Evolutionary conservation across 2,888 invertebrate genomes (phyloP).

Genomic region (Drosophila neonasuta): DNA sequence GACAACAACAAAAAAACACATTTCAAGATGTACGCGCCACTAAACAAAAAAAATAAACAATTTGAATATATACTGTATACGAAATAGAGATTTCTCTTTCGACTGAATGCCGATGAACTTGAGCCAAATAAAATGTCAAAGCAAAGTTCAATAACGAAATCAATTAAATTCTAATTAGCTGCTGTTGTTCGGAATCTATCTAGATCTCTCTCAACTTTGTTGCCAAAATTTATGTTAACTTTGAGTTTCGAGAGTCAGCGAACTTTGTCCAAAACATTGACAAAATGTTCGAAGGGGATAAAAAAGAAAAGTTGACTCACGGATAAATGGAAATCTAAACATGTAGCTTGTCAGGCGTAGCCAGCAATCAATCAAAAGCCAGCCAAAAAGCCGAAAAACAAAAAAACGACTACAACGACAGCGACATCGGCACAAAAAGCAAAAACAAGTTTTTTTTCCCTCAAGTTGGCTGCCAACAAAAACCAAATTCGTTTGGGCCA

Average conservation of each 20-base stretch:
- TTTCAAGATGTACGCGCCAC: conserved; percentile 6
- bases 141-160: conserved; percentile 53
- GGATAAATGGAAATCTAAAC: conserved; percentile 36
- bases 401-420: conserved; percentile 3
- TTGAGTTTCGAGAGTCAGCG: conserved; percentile 22
- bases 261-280: conserved; percentile 19
- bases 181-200: not conserved
- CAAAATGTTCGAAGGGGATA: not conserved
- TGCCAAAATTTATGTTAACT: conserved; percentile 9
- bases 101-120: conserved; percentile 44
- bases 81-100: conserved; percentile 15
- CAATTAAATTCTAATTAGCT: conserved; percentile 17
- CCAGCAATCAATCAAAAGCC: conserved; percentile 41
- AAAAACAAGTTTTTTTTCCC: conserved; percentile 38
- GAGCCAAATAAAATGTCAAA: conserved; percentile 43
- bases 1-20: not conserved
- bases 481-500: conserved; percentile 28
- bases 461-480: conserved; percentile 12
- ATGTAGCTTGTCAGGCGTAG: conserved; percentile 44
- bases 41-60: conserved; percentile 2
- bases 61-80: conserved; percentile 8
- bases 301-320: conserved; percentile 29
- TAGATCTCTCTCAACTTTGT: conserved; percentile 2
- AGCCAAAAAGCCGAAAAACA: conserved; percentile 19
- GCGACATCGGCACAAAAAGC: conserved; percentile 5